Percentiles rank a stretch among this genome's conserved stretches.
Evolutionary conservation across 2,797 vertebrate species (phyloP).

Genomic region (Arctocebus calabarensis): DNA sequence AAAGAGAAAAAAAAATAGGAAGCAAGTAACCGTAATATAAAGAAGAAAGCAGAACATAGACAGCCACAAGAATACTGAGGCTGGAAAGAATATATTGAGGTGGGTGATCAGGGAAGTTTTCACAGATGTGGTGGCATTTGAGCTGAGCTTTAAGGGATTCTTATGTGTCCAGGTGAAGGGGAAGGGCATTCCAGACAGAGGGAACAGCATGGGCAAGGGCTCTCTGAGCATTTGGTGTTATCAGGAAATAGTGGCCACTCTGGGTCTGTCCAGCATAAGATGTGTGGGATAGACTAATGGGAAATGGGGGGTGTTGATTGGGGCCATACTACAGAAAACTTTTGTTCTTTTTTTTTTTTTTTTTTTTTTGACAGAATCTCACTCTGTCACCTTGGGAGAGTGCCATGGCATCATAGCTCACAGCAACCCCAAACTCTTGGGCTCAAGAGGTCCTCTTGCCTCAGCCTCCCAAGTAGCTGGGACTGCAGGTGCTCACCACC

Average conservation of each 20-base stretch:
- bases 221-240: rapidly evolving
- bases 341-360: no score
- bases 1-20: neutral
- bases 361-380: no score
- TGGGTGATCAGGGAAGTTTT: neutral
- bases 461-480: no score
- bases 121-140: neutral
- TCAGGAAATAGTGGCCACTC: neutral
- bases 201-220: rapidly evolving
- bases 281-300: neutral
- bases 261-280: neutral
- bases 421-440: no score
- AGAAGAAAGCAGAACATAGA: neutral
- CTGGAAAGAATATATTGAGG: neutral
- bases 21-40: neutral
- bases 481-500: no score
- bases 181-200: neutral
- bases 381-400: no score
- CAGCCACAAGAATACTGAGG: neutral
- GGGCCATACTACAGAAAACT: neutral
- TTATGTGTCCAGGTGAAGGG: neutral
- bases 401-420: no score
- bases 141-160: neutral
- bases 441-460: no score
- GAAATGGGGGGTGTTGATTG: neutral